Base-by-base conservation (phyloP, 2,888 invertebrate genomes). In the Exocentrus adspersus region DNA sequence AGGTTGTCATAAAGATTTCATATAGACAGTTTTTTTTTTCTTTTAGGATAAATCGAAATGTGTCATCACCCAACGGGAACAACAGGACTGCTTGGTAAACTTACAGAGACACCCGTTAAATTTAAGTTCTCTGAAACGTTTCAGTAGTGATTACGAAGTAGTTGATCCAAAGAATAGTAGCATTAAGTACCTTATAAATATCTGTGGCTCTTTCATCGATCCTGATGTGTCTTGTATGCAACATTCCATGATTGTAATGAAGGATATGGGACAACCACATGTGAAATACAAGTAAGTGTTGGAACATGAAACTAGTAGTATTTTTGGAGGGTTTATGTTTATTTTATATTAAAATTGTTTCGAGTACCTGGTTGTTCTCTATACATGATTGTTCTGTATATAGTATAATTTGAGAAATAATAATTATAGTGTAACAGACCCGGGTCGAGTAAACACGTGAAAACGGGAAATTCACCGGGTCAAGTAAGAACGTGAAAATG, bases 161-260 rank as follows among this genome's bases (percentile, higher is more conserved):
- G 7, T 32, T 14, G 41, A 60, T 62, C 3, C 16, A 20, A 43
- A 2, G 7, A 45, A 52, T 3, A 30, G 53, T 16, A 21, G 42
- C 19, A 42, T 48, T 30, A 48, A 60, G 28, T 66, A 62, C 53
- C 24, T 16, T 42, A 17, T 66, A n/a, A 66, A 62, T 48, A 52
- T 66, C 9, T 66, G 62, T 42, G 62, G 60, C 10, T 42, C 60
- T 24, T 52, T 60, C n/a, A 48, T 16, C 16, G 54, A 48, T 12
- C 9, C 12, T 3, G 62, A 66, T n/a, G 57, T 57, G 12, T 60
- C 63, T 5, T 66, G 66, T 43, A 53, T 42, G 12, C 52, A 52
- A 43, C 37, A 63, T 46, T 37, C 56, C 10, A 57, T 57, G 56
- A 24, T 63, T 14, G n/a, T 46, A 24, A 59, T 60, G 45, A 52